Conservation (phyloP, 2,797 vertebrate species). For the Microchirus variegatus region DNA sequence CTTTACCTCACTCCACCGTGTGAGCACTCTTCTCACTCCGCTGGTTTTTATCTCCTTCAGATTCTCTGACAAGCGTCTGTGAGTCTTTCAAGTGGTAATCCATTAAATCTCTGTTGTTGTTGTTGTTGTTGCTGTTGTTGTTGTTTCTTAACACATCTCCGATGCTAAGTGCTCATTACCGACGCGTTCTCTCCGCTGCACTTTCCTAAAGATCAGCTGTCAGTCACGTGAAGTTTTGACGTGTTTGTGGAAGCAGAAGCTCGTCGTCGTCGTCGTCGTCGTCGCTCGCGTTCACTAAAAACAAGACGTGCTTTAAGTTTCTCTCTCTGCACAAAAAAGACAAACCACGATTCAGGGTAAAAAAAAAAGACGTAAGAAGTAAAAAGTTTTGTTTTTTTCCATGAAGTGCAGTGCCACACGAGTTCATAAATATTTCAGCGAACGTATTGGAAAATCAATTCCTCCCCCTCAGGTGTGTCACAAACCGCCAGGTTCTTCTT, state of each 20-base stretch:
- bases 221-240: conserved; percentile 43
- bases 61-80: conserved; percentile 24
- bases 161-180: conserved; percentile 50
- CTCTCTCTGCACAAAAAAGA: conserved; percentile 4
- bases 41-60: conserved; percentile 32
- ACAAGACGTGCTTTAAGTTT: conserved; percentile 2
- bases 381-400: conserved; percentile 3
- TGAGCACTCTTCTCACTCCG: conserved; percentile 42
- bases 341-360: not conserved
- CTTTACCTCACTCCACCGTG: conserved; percentile 22
- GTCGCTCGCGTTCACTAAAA: conserved; percentile 32
- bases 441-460: conserved; percentile 21
- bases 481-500: conserved; percentile 1
- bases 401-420: not conserved
- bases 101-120: not conserved
- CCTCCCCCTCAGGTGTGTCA: conserved; percentile 5
- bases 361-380: not conserved
- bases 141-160: not conserved
- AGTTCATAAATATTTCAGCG: conserved; percentile 14
- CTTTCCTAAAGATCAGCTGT: conserved; percentile 38
- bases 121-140: not conserved
- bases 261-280: no score
- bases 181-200: conserved; percentile 13
- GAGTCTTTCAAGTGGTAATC: conserved; percentile 49
- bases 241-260: no score